Conservation (phyloP, 2,797 vertebrate genomes). For the Chloroceryle inda region DNA sequence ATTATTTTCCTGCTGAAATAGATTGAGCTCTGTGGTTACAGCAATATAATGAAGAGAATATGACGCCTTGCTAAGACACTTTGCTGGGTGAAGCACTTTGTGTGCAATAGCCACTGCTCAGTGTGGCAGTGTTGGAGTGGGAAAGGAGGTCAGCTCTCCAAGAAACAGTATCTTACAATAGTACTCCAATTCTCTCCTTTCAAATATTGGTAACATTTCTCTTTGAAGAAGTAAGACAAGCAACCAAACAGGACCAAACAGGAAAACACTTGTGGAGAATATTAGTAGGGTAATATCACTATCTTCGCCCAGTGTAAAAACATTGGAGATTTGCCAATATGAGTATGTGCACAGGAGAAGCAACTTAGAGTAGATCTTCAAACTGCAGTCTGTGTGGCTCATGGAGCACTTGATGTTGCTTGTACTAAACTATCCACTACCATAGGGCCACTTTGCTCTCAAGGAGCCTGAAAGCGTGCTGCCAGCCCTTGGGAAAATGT, state of each 20-base stretch:
- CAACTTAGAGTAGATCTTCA: not conserved
- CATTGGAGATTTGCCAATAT: not conserved
- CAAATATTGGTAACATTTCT: not conserved
- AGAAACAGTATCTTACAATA: not conserved
- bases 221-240: not conserved
- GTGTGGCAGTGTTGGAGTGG: not conserved
- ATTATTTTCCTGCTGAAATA: conserved; percentile 60
- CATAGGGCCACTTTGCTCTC: not conserved
- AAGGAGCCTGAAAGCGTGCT: not conserved
- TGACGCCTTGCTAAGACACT: not conserved
- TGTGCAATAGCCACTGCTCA: not conserved
- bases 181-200: not conserved
- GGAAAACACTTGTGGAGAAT: not conserved
- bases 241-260: not conserved
- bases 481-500: not conserved
- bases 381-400: not conserved
- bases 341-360: not conserved
- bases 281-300: not conserved
- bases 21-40: conserved; percentile 18
- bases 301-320: not conserved
- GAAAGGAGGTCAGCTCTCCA: not conserved
- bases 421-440: not conserved
- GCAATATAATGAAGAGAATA: not conserved
- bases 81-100: not conserved
- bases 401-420: not conserved